Base-by-base conservation (phyloP, 2,888 invertebrate species). In the Ophioninae sp. region DNA sequence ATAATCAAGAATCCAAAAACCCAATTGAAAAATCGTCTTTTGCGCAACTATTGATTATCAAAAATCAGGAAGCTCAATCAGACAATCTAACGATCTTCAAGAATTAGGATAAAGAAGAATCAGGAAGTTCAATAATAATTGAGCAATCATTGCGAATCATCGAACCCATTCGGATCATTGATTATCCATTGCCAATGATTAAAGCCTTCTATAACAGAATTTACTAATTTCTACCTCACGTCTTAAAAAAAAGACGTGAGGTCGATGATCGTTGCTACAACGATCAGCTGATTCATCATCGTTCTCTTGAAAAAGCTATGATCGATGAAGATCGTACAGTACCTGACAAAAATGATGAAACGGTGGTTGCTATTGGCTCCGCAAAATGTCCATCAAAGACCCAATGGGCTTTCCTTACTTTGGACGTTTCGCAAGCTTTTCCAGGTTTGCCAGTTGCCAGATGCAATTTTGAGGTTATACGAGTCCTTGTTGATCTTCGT, bases 301-400 rank as follows among this genome's bases (percentile, higher is more conserved):
- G 23, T 23, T 23, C 8, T 17, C 20, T 23, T 7, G 23, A 17
- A 44, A 44, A 44, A 63, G 20, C 63, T 44, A 58, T 71, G 71
- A 71, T 71, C 20, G 71, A 71, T 71, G 58, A 5, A 37, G 6
- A 10, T 6, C 2, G 23, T 67, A 23, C 58, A 3, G 20, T n/a
- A 23, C 6, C 58, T 71, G 71, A 17, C 37, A 20, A 39, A 58
- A 58, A 71, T 71, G 68, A 68, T 68, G n/a, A 68, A 68, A 39
- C 68, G 68, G 7, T 68, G 44, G n/a, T 23, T 68, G 23, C 23
- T 51, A 23, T 23, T 20, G 9, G 8, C 51, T 22, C 23, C 44
- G 44, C 44, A 13, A 68, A 68, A 17, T 68, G 68, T 51, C 44
- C 22, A 68, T 23, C 51, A 44, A 0, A 23, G 51, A 6, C 17